Evolutionary conservation across 2,888 invertebrate genomes (phyloP), one percentile per base, ranked within the genome.

Genomic region (Cephus rjabovi): DNA sequence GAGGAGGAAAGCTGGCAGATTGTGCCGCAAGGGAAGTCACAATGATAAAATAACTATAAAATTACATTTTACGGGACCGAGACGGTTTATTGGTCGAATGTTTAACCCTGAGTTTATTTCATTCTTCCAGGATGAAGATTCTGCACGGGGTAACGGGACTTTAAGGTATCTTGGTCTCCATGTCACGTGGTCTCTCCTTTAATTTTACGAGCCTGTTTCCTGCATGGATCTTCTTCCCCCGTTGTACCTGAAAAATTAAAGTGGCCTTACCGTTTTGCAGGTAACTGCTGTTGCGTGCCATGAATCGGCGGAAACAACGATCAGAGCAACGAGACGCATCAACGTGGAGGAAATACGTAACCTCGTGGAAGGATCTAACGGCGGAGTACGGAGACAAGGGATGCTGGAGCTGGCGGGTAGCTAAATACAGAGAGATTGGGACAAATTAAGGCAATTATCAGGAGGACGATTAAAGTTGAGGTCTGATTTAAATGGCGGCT

Each of bases 21-120:
- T 74, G 35, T 34, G 56, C 35, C 34, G 35, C n/a, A 6, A 34
- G 74, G 76, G 73, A 78, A 79, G 81, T 82, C 86, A 87, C 85
- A 86, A 87, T 86, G 85, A 86, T 84, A 83, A 86, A 87, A 88
- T 87, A 87, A 87, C 87, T 87, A 87, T 86, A 86, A 87, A 88
- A 85, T 87, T 86, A 84, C 83, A 82, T 84, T 87, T 86, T 86
- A 87, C 85, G 88, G 82, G 80, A 81, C 80, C 78, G 81, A 79
- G 79, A 77, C 79, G 77, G 84, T 83, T 87, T 88, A 88, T 85
- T 86, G 85, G 81, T 81, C 78, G 78, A 83, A 79, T 79, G 76
- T 85, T 83, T 82, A 79, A 33, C 74, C 68, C 23, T 56, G 23
- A 76, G 79, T 73, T 74, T 77, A 75, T 80, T 76, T 76, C 79